Conservation (phyloP, 1,140 invertebrate genomes). For the Temnothorax longispinosus region DNA sequence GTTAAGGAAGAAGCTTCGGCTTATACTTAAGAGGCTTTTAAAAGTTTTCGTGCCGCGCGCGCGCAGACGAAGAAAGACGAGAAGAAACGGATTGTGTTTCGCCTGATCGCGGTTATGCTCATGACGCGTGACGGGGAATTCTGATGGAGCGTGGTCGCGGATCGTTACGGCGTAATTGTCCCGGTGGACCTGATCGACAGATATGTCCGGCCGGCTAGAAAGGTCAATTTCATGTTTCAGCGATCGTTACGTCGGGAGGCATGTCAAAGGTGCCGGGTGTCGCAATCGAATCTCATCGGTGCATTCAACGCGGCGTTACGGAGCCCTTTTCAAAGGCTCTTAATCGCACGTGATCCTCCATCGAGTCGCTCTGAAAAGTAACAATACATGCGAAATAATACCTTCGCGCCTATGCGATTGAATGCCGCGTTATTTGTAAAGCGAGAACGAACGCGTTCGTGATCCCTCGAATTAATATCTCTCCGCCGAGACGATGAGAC, state of each 20-base stretch:
- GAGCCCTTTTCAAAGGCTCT: slow-evolving; percentile 30
- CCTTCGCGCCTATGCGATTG: slow-evolving; percentile 28
- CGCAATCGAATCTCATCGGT: slow-evolving; percentile 61
- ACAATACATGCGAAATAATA: slow-evolving; percentile 43
- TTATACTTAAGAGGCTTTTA: slow-evolving; percentile 46
- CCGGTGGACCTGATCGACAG: slow-evolving; percentile 66
- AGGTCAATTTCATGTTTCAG: slow-evolving; percentile 72
- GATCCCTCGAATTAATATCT: slow-evolving; percentile 8
- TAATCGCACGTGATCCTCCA: slow-evolving; percentile 40
- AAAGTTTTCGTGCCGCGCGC: neutral
- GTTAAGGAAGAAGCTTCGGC: neutral
- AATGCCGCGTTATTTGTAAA: slow-evolving; percentile 42
- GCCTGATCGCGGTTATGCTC: slow-evolving; percentile 69
- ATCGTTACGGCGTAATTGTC: slow-evolving; percentile 77
- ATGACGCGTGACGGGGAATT: slow-evolving; percentile 76
- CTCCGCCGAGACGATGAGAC: neutral
- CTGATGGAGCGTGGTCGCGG: slow-evolving; percentile 73
- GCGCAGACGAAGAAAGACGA: slow-evolving; percentile 21
- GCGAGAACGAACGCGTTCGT: neutral
- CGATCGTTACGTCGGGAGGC: slow-evolving; percentile 61
- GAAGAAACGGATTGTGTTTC: slow-evolving; percentile 65
- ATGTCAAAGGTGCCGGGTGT: slow-evolving; percentile 54
- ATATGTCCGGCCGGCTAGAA: slow-evolving; percentile 67
- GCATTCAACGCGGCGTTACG: slow-evolving; percentile 50
- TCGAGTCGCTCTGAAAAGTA: slow-evolving; percentile 20